Conservation (phyloP, 2,797 vertebrate genomes). For the Leptoclinus maculatus region DNA sequence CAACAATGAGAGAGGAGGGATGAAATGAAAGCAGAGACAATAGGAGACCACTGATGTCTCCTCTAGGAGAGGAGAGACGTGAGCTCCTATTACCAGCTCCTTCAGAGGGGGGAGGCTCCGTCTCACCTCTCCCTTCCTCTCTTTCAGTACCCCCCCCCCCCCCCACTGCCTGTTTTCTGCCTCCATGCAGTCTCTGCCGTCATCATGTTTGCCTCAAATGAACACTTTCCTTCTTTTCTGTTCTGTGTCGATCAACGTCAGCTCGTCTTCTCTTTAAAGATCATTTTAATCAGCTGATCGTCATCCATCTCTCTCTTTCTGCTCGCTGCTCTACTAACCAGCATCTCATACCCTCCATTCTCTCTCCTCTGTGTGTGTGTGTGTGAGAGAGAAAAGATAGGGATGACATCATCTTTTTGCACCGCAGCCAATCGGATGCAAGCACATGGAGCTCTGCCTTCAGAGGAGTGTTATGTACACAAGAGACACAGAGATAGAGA, state of each 20-base stretch:
- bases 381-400: conserved; percentile 41
- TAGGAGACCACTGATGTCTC: conserved; percentile 39
- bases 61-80: conserved; percentile 42
- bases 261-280: neutral
- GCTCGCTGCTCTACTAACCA: conserved; percentile 47
- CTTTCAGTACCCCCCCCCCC: neutral
- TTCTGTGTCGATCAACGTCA: neutral
- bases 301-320: conserved; percentile 23
- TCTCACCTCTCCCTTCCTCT: conserved; percentile 20
- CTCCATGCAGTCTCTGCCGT: neutral
- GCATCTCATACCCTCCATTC: conserved; percentile 54
- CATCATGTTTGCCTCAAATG: neutral
- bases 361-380: conserved; percentile 23
- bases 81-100: conserved; percentile 48
- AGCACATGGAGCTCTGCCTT: conserved; percentile 86
- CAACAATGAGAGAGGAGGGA: conserved; percentile 23
- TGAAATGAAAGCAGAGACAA: conserved; percentile 47
- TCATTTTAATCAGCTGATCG: conserved; percentile 18
- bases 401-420: conserved; percentile 88
- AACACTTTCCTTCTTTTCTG: neutral
- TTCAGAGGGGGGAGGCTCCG: conserved; percentile 33
- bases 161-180: neutral
- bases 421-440: conserved; percentile 81
- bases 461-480: conserved; percentile 80
- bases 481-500: conserved; percentile 85